These are phyloP conservation scores for Eucriotettix oculatus DNA, from an alignment of 2,888 invertebrate species.

Conservation along the genomic window DNA sequence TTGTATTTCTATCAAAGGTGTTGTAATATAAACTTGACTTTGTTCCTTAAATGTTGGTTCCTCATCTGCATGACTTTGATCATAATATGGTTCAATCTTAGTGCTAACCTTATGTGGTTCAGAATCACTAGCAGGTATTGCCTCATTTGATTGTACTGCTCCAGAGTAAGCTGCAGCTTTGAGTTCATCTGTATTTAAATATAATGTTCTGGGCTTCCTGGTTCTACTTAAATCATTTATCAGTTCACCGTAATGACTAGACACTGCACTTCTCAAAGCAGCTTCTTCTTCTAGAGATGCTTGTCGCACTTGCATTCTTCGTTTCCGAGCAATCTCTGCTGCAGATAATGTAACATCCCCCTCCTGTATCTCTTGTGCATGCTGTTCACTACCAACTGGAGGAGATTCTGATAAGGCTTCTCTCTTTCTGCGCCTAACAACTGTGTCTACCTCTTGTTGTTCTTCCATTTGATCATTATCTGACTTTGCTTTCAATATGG, in stretches of 20 bases:
- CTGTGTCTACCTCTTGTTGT: no score
- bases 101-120: no score
- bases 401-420: background rate
- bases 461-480: no score
- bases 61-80: no score
- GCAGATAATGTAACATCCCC: constrained; percentile 15
- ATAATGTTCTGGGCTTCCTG: constrained; percentile 32
- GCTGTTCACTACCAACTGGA: constrained; percentile 3
- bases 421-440: background rate
- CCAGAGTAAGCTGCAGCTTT: constrained; percentile 31
- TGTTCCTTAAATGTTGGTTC: no score
- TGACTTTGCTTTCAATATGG: no score
- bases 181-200: constrained; percentile 43
- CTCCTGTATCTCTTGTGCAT: no score
- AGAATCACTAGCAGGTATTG: no score
- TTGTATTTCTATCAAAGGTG: no score
- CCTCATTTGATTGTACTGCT: no score
- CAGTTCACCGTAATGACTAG: constrained; percentile 66
- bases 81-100: no score
- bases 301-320: constrained; percentile 21
- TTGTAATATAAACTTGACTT: no score
- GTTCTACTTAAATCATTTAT: constrained; percentile 55
- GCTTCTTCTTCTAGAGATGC: constrained; percentile 23
- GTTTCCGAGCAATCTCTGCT: constrained; percentile 23
- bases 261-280: constrained; percentile 48